Percentiles rank a stretch among this genome's conserved stretches.
These are phyloP conservation scores for Cladorhizidae sp. DNA, from an alignment of 37 sponge, comb jelly and placozoan species.

Conservation along the genomic window DNA sequence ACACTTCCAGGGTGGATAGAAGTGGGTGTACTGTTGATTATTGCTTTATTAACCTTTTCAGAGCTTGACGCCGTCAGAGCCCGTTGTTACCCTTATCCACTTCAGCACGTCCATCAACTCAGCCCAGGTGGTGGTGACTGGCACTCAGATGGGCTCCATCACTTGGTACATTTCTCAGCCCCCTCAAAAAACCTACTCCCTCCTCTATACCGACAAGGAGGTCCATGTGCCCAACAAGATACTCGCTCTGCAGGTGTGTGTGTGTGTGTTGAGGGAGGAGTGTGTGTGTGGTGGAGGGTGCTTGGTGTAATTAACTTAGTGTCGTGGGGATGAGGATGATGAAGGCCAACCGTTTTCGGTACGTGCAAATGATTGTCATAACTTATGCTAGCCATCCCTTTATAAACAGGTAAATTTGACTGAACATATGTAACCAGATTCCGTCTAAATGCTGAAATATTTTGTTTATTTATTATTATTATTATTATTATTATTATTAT, in stretches of 20 bases:
- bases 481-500: too few species aligned
- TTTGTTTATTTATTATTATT: too few species aligned
- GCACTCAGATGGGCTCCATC: constrained; percentile 37
- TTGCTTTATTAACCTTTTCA: not conserved
- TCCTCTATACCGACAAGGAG: constrained; percentile 29
- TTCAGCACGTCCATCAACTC: constrained; percentile 45
- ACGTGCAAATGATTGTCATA: too few species aligned
- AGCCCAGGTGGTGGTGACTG: constrained; percentile 67
- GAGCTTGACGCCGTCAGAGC: not conserved
- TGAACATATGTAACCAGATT: too few species aligned
- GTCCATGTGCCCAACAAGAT: constrained; percentile 32
- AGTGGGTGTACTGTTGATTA: too few species aligned
- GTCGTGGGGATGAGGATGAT: too few species aligned
- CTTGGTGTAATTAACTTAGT: too few species aligned
- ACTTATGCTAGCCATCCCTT: too few species aligned
- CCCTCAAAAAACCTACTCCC: constrained; percentile 64
- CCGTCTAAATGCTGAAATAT: too few species aligned
- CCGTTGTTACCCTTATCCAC: constrained; percentile 58
- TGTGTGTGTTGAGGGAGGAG: not conserved
- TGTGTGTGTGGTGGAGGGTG: not conserved
- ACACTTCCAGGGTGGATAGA: too few species aligned
- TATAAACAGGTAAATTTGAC: too few species aligned
- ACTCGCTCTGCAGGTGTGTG: constrained; percentile 43
- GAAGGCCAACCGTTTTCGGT: too few species aligned
- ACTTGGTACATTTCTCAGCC: constrained; percentile 70